These are phyloP conservation scores for Pelochelys cantorii DNA, from an alignment of 2,797 vertebrate genomes.

Conservation along the genomic window DNA sequence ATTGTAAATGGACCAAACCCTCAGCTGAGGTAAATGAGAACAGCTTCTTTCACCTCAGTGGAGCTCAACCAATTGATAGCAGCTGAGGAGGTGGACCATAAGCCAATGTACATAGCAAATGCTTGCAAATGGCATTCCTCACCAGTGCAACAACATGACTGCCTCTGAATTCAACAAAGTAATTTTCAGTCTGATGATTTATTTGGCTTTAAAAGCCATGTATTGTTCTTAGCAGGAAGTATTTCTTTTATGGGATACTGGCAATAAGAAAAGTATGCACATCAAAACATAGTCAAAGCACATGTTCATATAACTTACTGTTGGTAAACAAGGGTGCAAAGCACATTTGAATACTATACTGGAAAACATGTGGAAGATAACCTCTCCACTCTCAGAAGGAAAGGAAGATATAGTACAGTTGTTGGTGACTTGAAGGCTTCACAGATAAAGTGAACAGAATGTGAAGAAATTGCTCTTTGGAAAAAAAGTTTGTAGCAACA, in stretches of 20 bases:
- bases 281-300: not conserved
- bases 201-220: slow-evolving; percentile 42
- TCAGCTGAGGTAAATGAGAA: not conserved
- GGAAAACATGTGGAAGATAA: slow-evolving; percentile 18
- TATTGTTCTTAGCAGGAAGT: slow-evolving; percentile 71
- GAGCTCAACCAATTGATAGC: not conserved
- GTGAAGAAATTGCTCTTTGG: not conserved
- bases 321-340: not conserved
- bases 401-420: not conserved
- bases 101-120: not conserved
- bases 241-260: slow-evolving; percentile 17
- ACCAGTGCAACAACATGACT: not conserved
- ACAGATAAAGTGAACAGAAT: not conserved
- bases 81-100: not conserved
- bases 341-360: not conserved
- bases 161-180: not conserved
- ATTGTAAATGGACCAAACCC: not conserved
- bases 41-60: not conserved
- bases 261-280: not conserved
- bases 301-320: not conserved
- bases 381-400: not conserved
- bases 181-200: slow-evolving; percentile 6
- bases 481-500: not conserved
- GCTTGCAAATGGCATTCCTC: not conserved
- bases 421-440: not conserved